Percentiles rank a stretch among this genome's conserved stretches.
phyloP scores from a whole-genome alignment of 2,113 vertebrate species.

The Microtus montanus region DNA sequence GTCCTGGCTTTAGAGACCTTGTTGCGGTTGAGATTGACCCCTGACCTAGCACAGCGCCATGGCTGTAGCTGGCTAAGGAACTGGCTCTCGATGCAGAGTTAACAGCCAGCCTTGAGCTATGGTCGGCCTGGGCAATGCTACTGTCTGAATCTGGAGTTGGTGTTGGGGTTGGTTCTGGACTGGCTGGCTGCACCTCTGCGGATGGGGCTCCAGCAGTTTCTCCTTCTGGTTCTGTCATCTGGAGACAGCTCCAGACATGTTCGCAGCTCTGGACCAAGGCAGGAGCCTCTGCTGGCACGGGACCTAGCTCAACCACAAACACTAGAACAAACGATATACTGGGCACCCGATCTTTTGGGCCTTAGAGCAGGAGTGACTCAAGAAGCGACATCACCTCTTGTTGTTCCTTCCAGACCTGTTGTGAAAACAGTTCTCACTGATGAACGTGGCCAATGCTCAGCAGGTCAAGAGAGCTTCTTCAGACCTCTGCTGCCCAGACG shows the following conservation, averaged over 20 bases:
- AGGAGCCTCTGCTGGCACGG: not conserved
- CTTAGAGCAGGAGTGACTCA: constrained; percentile 81
- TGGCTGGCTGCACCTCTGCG: too few species aligned
- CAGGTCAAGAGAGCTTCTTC: accelerated
- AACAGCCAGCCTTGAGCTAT: not conserved
- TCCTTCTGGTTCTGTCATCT: not conserved
- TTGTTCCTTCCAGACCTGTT: constrained; percentile 87
- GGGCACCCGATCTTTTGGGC: not conserved
- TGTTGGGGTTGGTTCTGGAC: not conserved
- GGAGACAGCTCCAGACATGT: not conserved
- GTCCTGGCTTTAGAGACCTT: not conserved
- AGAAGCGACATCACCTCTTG: constrained; percentile 91
- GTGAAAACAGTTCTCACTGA: constrained; percentile 80
- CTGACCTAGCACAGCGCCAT: not conserved
- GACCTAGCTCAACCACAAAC: not conserved
- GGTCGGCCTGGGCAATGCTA: not conserved
- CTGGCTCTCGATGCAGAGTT: not conserved
- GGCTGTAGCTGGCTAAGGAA: too few species aligned
- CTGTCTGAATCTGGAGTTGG: not conserved
- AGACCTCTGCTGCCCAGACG: not conserved
- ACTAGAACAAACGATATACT: not conserved
- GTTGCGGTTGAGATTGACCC: not conserved
- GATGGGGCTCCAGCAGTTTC: not conserved
- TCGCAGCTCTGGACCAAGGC: not conserved
- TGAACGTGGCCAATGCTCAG: constrained; percentile 92